These are phyloP conservation scores for Catostomus latipinnis DNA, from an alignment of 2,797 vertebrate species.

Conservation along the genomic window DNA sequence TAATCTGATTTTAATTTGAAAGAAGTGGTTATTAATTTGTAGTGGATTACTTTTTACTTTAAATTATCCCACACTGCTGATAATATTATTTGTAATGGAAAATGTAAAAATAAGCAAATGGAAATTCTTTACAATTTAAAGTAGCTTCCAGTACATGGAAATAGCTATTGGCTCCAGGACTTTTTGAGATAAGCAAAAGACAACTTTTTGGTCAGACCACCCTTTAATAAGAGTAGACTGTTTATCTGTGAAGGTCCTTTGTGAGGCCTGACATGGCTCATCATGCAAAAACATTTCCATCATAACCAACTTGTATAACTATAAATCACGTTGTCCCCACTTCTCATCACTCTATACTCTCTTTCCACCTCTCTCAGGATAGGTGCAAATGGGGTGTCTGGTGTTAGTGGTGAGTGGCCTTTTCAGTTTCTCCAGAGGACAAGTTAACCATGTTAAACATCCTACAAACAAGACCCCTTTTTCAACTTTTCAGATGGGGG, in stretches of 20 bases:
- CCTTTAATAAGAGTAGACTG: background rate
- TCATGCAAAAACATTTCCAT: conserved; percentile 37
- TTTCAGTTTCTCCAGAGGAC: conserved; percentile 57
- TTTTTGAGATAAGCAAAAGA: conserved; percentile 23
- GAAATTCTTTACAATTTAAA: too few species aligned
- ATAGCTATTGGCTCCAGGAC: background rate
- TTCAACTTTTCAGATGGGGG: conserved; percentile 48
- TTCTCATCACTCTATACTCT: conserved; percentile 42
- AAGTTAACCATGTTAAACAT: conserved; percentile 59
- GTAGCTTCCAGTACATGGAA: background rate
- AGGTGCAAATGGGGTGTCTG: conserved; percentile 46
- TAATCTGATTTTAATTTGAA: too few species aligned
- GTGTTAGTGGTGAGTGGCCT: conserved; percentile 40
- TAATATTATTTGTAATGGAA: too few species aligned
- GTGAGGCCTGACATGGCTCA: conserved; percentile 7
- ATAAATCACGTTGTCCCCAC: conserved; percentile 41
- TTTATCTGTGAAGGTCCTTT: conserved; percentile 1
- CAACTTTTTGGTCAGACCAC: conserved; percentile 26
- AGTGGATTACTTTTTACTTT: too few species aligned
- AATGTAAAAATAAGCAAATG: too few species aligned
- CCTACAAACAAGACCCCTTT: conserved; percentile 51
- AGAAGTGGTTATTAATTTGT: too few species aligned
- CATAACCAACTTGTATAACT: conserved; percentile 23
- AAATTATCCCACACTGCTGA: too few species aligned
- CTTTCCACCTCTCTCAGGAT: conserved; percentile 40